phyloP scores from a whole-genome alignment of 2,113 vertebrate species.

The Cavia aperea region DNA sequence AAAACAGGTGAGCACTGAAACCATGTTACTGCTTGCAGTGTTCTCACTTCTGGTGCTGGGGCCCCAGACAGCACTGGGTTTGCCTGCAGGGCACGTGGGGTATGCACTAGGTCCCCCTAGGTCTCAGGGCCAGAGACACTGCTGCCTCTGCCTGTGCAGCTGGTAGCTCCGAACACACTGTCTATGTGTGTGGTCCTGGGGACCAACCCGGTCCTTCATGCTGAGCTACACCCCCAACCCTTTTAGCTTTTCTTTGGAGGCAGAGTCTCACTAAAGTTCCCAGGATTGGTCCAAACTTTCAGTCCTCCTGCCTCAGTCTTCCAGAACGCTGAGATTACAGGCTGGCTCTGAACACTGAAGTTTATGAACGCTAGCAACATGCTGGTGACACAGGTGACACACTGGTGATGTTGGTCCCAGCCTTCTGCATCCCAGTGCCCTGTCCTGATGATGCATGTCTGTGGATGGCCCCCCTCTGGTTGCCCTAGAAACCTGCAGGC shows the following conservation, averaged over 20 bases:
- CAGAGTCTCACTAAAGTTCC: no score
- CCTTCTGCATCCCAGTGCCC: background rate
- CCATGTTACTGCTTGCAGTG: background rate
- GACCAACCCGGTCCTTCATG: no score
- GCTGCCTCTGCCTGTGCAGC: background rate
- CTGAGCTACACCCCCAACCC: no score
- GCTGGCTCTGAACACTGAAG: background rate
- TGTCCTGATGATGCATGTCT: background rate
- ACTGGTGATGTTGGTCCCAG: background rate
- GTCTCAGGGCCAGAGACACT: no score
- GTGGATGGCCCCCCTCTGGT: background rate
- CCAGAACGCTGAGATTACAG: background rate
- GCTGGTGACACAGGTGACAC: background rate
- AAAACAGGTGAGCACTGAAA: background rate
- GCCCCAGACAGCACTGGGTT: background rate
- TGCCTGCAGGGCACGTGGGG: background rate
- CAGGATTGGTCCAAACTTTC: background rate
- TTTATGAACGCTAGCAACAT: background rate
- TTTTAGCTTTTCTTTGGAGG: no score
- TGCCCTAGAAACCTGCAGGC: background rate
- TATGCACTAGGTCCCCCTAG: background rate
- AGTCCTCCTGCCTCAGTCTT: background rate
- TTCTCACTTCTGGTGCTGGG: background rate
- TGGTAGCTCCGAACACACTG: background rate
- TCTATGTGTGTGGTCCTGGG: background rate